Evolutionary conservation across 2,113 vertebrate genomes (phyloP).

Genomic region (Glareola pratincola): DNA sequence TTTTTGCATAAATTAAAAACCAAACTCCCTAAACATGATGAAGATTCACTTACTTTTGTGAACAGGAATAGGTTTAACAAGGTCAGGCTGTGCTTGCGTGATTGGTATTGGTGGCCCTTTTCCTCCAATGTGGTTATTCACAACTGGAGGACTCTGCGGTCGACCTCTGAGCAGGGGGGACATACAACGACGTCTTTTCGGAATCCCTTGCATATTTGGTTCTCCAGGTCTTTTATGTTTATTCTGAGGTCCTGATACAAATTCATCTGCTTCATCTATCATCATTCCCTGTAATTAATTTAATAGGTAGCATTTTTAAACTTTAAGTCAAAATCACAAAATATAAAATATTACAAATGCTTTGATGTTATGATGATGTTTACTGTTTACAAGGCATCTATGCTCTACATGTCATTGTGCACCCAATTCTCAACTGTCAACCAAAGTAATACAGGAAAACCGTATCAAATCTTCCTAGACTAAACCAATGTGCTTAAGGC

Average conservation of each 20-base stretch:
- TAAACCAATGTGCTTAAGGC: background rate
- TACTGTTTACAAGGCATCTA: background rate
- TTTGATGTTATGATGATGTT: background rate
- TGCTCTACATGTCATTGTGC: background rate
- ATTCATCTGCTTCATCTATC: constrained; percentile 87
- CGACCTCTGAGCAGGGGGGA: constrained; percentile 74
- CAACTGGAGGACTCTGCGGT: constrained; percentile 59
- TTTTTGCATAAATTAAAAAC: background rate
- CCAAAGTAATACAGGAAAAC: background rate
- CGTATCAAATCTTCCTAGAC: background rate
- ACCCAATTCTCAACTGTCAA: background rate
- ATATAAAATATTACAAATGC: background rate
- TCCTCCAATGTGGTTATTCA: constrained; percentile 76
- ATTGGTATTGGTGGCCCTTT: constrained; percentile 71
- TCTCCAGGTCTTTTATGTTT: constrained; percentile 82
- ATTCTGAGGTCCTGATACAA: constrained; percentile 83
- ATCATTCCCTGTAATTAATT: constrained; percentile 78
- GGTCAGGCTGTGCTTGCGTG: constrained; percentile 68
- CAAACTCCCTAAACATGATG: background rate
- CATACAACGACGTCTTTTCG: constrained; percentile 79
- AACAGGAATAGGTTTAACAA: constrained; percentile 71
- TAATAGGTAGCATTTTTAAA: background rate
- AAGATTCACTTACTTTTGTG: constrained; percentile 72
- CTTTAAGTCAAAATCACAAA: background rate
- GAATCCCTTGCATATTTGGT: constrained; percentile 77